A percentile compares a stretch with the other conserved stretches of the same genome.
Conservation (phyloP, 2,888 invertebrate genomes). For the Dioctria linearis region DNA sequence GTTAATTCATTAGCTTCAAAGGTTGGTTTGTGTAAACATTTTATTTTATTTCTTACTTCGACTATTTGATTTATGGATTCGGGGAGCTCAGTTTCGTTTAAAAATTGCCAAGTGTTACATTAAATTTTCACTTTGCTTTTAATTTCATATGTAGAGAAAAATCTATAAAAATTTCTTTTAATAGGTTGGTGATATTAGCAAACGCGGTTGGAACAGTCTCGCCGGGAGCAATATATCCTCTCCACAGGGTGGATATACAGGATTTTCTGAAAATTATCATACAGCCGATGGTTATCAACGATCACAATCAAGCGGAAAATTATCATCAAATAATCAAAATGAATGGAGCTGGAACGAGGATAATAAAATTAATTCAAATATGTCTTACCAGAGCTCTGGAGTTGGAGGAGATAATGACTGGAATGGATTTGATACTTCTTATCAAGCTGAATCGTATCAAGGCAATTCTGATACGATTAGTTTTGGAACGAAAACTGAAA, state of each 20-base stretch:
- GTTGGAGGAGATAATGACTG: slow-evolving; percentile 65
- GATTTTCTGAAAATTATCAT: slow-evolving; percentile 62
- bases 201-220: slow-evolving; percentile 78
- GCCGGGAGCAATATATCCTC: slow-evolving; percentile 73
- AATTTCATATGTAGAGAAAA: too few relatives aligned
- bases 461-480: slow-evolving; percentile 23
- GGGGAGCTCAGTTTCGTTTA: too few relatives aligned
- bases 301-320: slow-evolving; percentile 67
- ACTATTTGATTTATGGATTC: slow-evolving; percentile 6
- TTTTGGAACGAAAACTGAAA: slow-evolving; percentile 59
- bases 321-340: slow-evolving; percentile 60
- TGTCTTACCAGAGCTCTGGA: slow-evolving; percentile 66
- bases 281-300: slow-evolving; percentile 65
- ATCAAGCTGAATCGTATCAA: slow-evolving; percentile 49
- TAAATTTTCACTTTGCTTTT: too few relatives aligned
- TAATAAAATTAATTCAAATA: slow-evolving; percentile 59
- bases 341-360: slow-evolving; percentile 68
- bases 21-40: slow-evolving; percentile 70
- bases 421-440: slow-evolving; percentile 68
- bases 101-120: too few relatives aligned
- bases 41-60: slow-evolving; percentile 54
- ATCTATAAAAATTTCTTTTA: slow-evolving; percentile 20
- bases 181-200: slow-evolving; percentile 79
- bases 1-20: slow-evolving; percentile 77
- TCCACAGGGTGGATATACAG: slow-evolving; percentile 67